Evolutionary conservation across 2,797 vertebrate genomes (phyloP).

Genomic region (Luscinia megarhynchos): DNA sequence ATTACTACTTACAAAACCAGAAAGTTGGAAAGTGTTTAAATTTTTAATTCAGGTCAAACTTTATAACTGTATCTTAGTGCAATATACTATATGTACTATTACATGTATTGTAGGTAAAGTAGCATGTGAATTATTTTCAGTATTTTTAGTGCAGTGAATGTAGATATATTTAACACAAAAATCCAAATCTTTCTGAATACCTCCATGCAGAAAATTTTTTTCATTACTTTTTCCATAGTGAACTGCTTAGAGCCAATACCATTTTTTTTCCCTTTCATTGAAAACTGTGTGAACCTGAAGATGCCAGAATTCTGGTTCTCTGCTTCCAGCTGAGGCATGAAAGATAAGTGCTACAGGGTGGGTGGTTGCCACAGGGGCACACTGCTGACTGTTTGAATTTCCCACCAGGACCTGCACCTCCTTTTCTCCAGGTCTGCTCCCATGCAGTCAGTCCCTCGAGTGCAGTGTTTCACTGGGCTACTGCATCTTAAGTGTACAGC

Average conservation of each 20-base stretch:
- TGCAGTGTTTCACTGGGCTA: neutral
- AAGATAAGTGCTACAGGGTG: neutral
- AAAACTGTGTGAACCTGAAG: neutral
- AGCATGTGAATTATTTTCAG: neutral
- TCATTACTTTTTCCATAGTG: neutral
- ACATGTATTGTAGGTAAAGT: no score
- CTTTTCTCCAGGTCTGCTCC: neutral
- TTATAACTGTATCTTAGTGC: neutral
- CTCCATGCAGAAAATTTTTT: neutral
- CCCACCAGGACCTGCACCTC: neutral
- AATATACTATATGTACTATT: neutral
- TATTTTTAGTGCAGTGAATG: neutral
- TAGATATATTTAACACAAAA: neutral
- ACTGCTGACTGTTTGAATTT: neutral
- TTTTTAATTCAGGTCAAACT: neutral
- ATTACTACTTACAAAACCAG: neutral
- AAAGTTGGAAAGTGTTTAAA: neutral
- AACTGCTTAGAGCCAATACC: neutral
- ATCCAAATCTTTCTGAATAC: neutral
- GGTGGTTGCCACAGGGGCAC: neutral
- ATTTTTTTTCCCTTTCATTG: neutral
- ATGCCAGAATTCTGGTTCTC: neutral
- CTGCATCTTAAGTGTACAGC: neutral
- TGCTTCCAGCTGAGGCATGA: neutral
- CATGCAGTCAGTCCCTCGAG: no score